These are phyloP conservation scores for Neolamprologus variostigma DNA, from an alignment of 2,113 vertebrate genomes.

Conservation along the genomic window DNA sequence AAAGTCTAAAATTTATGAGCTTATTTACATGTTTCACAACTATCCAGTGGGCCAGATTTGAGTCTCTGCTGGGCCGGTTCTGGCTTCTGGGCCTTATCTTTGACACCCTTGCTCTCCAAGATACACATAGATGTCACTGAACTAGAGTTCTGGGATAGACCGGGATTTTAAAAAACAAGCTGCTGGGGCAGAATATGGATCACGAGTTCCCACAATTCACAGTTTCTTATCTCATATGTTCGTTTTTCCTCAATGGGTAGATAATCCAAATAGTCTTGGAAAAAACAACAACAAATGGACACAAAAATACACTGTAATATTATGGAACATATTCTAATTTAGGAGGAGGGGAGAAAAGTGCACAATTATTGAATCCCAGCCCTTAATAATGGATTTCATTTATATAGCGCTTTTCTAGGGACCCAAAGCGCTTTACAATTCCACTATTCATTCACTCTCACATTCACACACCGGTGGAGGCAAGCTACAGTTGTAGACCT, in stretches of 20 bases:
- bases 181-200: neutral
- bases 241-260: fast-evolving
- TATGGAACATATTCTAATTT: neutral
- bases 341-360: neutral
- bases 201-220: neutral
- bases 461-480: neutral
- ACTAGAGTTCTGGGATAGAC: neutral
- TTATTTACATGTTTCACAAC: neutral
- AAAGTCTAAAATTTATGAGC: neutral
- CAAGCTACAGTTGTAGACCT: neutral
- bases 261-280: neutral
- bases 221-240: neutral
- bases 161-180: neutral
- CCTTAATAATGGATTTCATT: neutral
- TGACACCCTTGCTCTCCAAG: neutral
- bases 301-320: neutral
- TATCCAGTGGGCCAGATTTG: neutral
- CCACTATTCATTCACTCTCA: neutral
- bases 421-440: neutral
- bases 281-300: neutral
- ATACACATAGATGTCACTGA: neutral
- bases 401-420: neutral
- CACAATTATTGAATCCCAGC: neutral
- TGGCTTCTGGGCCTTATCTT: neutral
- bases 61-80: neutral